Evolutionary conservation across 30 jellyfish, hydroid and myxozoan species (phyloP).

Genomic region (Nemopilema nomurai): DNA sequence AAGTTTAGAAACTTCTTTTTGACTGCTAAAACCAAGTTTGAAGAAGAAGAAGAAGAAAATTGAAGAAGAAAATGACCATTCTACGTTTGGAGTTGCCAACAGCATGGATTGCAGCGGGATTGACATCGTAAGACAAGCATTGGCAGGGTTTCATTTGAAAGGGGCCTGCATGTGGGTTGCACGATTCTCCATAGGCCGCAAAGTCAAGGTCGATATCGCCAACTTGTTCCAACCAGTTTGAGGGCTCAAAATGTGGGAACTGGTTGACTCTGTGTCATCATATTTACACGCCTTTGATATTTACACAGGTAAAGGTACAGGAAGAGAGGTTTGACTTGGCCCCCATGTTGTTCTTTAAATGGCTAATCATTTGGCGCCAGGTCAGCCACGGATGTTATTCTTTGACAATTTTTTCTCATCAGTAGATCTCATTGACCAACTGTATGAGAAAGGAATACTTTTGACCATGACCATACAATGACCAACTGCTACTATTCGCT

Average conservation of each 20-base stretch:
- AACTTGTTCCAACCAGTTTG: not conserved
- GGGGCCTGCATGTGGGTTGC: too few species aligned
- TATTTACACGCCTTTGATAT: not conserved
- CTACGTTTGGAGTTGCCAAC: not conserved
- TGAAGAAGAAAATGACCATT: too few species aligned
- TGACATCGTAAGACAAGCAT: too few species aligned
- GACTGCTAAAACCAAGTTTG: too few species aligned
- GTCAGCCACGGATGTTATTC: slow-evolving; percentile 12
- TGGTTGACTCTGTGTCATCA: not conserved
- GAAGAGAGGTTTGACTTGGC: not conserved
- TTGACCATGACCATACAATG: too few species aligned
- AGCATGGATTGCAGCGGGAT: slow-evolving; percentile 1
- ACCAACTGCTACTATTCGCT: slow-evolving; percentile 8
- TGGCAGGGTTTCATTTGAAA: too few species aligned
- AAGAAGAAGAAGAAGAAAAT: too few species aligned
- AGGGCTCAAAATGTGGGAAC: not conserved
- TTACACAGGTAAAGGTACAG: not conserved
- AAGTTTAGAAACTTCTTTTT: too few species aligned
- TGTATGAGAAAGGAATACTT: not conserved
- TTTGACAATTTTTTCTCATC: slow-evolving; percentile 2
- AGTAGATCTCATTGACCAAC: not conserved
- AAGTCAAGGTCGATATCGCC: too few species aligned
- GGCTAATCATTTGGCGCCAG: not conserved
- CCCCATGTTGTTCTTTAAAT: not conserved
- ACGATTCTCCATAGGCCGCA: too few species aligned